These are phyloP conservation scores for Vulpes ferrilata DNA, from an alignment of 2,113 vertebrate species.

Conservation along the genomic window DNA sequence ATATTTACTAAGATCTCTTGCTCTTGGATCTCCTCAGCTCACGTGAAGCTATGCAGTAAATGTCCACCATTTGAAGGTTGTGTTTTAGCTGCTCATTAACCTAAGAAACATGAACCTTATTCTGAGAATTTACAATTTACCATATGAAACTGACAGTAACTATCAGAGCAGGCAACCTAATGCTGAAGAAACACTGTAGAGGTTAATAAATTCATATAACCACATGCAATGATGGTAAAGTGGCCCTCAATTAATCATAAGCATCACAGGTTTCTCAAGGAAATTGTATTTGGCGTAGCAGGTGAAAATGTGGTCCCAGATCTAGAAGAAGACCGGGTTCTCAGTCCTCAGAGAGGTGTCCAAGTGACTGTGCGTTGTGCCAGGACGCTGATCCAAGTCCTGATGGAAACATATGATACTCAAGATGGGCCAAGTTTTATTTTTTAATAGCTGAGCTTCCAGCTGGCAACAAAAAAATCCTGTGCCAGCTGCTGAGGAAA, in stretches of 20 bases:
- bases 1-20: not conserved
- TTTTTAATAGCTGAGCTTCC: constrained; percentile 78
- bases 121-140: constrained; percentile 13
- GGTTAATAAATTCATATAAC: not conserved
- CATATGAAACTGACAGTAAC: not conserved
- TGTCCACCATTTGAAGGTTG: not conserved
- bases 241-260: not conserved
- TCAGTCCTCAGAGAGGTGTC: constrained; percentile 31
- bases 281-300: not conserved
- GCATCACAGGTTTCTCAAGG: not conserved
- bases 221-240: not conserved
- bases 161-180: not conserved
- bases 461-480: constrained; percentile 73
- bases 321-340: constrained; percentile 7
- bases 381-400: constrained; percentile 61
- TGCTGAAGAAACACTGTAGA: not conserved
- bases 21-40: not conserved
- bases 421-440: constrained; percentile 73
- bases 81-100: not conserved
- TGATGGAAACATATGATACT: constrained; percentile 69
- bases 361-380: constrained; percentile 15
- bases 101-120: not conserved
- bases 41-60: not conserved
- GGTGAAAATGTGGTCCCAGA: not conserved
- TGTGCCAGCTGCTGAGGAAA: constrained; percentile 81